Base-by-base conservation (phyloP, 2,113 vertebrate genomes). In the Acrocephalus kingi region DNA sequence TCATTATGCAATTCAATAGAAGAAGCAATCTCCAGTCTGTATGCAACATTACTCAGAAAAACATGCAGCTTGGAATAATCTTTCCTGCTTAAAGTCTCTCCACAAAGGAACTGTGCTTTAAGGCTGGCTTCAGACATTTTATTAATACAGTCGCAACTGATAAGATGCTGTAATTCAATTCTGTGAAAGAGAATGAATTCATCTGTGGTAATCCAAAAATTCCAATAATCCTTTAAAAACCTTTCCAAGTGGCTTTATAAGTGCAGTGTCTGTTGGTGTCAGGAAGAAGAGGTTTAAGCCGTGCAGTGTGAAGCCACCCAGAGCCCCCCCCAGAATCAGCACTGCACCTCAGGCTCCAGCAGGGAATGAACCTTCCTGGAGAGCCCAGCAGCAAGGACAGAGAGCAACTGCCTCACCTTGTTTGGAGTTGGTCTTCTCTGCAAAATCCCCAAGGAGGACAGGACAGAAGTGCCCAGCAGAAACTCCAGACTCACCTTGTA, bases 1-100 rank as follows among this genome's bases (percentile, higher is more conserved):
- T 98, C 96, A 97, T 98, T 97, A 97, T 81, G 95, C 90, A 97
- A 94, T 97, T 97, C 96, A 97, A 97, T 85, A 97, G 88, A 96
- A 97, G 93, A 24, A 84, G 93, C 96, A 97, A 96, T 98, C 85
- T 98, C 88, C 95, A 97, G 85, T 74, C 94, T 96, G 95, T 94
- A 89, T 95, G 95, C 91, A 98, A 94, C 95, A 96, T 96, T 96
- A 97, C 95, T 94, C 81, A 71, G 74, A 93, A 95, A 97, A 96
- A 96, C 37, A 81, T 8, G 14, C 79, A 82, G 72, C 51, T 15
- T 61, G 73, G 85, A 95, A 94, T 97, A 96, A 96, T 92, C 82
- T 91, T 96, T 96, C 89, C 87, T 97, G 68, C 74, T 96, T 78
- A 41, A 77, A 96, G 81, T 67, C 64, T 52, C 76, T 93, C 91